These are phyloP conservation scores for Ptychoptera contaminata DNA, from an alignment of 2,888 invertebrate species.

Conservation along the genomic window DNA sequence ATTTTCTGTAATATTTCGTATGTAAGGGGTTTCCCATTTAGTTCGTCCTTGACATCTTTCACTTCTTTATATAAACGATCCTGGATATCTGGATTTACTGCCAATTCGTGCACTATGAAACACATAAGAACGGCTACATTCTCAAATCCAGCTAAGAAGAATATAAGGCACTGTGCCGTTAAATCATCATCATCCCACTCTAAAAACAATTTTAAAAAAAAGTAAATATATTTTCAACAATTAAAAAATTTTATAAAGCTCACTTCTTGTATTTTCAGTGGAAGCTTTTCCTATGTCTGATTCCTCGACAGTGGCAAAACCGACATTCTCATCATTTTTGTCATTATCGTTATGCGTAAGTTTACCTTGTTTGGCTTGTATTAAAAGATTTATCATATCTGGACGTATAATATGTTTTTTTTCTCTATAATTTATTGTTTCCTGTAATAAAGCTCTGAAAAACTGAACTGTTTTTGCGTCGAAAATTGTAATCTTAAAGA, in stretches of 20 bases:
- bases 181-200: slow-evolving; percentile 34
- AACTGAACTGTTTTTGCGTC: not conserved
- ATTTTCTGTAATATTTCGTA: slow-evolving; percentile 39
- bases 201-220: too few species aligned
- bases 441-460: not conserved
- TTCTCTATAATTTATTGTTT: not conserved
- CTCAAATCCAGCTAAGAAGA: slow-evolving; percentile 42
- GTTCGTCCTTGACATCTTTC: slow-evolving; percentile 27
- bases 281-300: slow-evolving; percentile 8
- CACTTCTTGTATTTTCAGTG: not conserved
- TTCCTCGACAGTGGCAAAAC: slow-evolving; percentile 17
- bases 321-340: slow-evolving; percentile 7
- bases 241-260: too few species aligned
- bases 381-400: slow-evolving; percentile 31
- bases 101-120: slow-evolving; percentile 40
- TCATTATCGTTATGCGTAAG: not conserved
- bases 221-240: too few species aligned
- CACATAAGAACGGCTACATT: slow-evolving; percentile 30
- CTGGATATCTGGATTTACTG: slow-evolving; percentile 40
- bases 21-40: slow-evolving; percentile 32
- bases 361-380: slow-evolving; percentile 32
- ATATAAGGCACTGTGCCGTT: slow-evolving; percentile 38
- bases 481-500: not conserved
- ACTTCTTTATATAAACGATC: slow-evolving; percentile 38
- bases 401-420: slow-evolving; percentile 1